Conservation (phyloP, 2,888 invertebrate species). For the Limnephilus auricula region DNA sequence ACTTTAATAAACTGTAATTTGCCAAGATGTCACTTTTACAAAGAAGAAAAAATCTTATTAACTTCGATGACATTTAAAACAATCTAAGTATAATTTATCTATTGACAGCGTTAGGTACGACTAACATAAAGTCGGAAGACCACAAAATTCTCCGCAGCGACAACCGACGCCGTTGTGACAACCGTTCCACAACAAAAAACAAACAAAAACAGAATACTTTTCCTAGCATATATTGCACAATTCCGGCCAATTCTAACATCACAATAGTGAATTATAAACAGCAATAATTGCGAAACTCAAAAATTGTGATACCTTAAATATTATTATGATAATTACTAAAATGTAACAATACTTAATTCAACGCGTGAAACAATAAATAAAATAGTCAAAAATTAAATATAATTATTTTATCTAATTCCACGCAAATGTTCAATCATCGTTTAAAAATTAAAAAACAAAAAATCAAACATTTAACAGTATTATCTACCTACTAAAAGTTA, state of each 20-base stretch:
- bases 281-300: background rate
- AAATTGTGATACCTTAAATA: background rate
- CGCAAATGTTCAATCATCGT: background rate
- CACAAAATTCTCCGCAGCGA: background rate
- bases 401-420: background rate
- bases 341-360: background rate
- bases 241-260: constrained; percentile 3
- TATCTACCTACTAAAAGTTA: background rate
- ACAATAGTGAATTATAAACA: background rate
- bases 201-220: background rate
- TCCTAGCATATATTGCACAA: background rate
- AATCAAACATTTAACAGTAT: background rate
- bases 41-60: background rate
- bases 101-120: background rate
- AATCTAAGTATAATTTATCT: background rate
- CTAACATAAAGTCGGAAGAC: background rate
- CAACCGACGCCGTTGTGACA: background rate
- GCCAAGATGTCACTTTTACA: background rate
- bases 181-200: background rate
- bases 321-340: background rate
- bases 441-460: background rate
- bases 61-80: background rate
- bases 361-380: background rate
- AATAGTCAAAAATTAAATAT: background rate
- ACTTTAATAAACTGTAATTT: background rate